A percentile compares a stretch with the other conserved stretches of the same genome.
phyloP scores from a whole-genome alignment of 2,888 invertebrate genomes.

The Gonocerus acuteangulatus region DNA sequence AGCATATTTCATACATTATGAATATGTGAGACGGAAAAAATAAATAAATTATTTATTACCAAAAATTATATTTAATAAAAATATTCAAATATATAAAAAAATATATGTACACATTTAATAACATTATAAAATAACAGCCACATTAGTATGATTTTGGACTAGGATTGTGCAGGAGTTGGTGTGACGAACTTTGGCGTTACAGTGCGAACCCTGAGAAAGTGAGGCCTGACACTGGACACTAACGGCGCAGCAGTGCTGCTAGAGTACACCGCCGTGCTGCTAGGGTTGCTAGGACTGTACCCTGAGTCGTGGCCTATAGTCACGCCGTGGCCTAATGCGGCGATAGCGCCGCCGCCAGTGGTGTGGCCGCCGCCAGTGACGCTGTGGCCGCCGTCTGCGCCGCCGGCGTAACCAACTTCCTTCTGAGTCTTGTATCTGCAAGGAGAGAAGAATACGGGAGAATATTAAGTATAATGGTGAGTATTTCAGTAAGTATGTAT shows the following conservation, averaged over 20 bases:
- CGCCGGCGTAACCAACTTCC: constrained; percentile 30
- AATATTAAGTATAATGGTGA: not conserved
- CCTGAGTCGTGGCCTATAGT: constrained; percentile 13
- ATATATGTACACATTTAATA: too few relatives aligned
- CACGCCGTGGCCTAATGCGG: not conserved
- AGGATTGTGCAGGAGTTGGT: constrained; percentile 14
- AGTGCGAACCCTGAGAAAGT: constrained; percentile 28
- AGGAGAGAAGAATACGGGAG: not conserved
- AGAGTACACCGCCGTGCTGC: constrained; percentile 24
- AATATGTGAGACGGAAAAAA: too few relatives aligned
- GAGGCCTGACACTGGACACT: constrained; percentile 16
- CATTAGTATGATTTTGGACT: not conserved
- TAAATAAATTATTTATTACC: too few relatives aligned
- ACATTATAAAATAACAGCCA: too few relatives aligned
- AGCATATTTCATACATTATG: too few relatives aligned
- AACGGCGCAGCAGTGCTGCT: constrained; percentile 22
- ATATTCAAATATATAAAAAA: too few relatives aligned
- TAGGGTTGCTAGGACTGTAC: constrained; percentile 14
- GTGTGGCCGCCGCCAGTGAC: not conserved
- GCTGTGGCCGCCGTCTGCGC: not conserved
- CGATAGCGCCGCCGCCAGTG: constrained; percentile 11
- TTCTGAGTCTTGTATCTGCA: constrained; percentile 37
- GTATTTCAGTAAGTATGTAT: too few relatives aligned
- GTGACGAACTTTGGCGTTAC: constrained; percentile 30
- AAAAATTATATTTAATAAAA: too few relatives aligned